Conservation (phyloP, 2,113 vertebrate genomes). For the Ophthalmolycus amberensis region DNA sequence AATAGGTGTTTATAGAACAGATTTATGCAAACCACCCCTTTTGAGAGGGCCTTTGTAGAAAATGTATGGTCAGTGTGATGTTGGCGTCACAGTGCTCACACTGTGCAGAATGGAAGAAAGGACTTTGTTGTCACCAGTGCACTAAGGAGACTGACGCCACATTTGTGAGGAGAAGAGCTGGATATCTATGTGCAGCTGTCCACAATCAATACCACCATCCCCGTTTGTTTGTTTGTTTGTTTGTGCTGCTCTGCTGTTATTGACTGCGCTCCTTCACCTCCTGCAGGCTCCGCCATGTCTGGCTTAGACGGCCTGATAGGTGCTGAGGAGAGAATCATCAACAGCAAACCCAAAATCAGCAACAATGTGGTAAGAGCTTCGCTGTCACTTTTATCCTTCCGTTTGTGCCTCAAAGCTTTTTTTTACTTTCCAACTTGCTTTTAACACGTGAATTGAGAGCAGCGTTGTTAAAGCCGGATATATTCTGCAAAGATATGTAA, state of each 20-base stretch:
- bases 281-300: slow-evolving; percentile 91
- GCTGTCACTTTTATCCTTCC: neutral
- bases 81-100: slow-evolving; percentile 49
- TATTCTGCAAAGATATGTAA: neutral
- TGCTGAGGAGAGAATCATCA: slow-evolving; percentile 93
- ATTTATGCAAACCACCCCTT: slow-evolving; percentile 16
- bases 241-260: slow-evolving; percentile 12
- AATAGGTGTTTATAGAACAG: neutral
- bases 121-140: slow-evolving; percentile 69
- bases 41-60: slow-evolving; percentile 49
- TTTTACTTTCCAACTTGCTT: slow-evolving; percentile 13
- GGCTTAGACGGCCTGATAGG: slow-evolving; percentile 92
- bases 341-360: slow-evolving; percentile 92
- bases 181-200: slow-evolving; percentile 54
- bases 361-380: slow-evolving; percentile 89
- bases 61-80: slow-evolving; percentile 23
- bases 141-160: slow-evolving; percentile 44
- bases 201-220: slow-evolving; percentile 48
- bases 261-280: slow-evolving; percentile 47
- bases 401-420: neutral
- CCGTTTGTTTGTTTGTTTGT: slow-evolving; percentile 31
- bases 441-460: slow-evolving; percentile 46
- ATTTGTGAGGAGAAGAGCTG: slow-evolving; percentile 41
- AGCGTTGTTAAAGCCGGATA: slow-evolving; percentile 42
- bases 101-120: slow-evolving; percentile 68